Percentiles rank a stretch among this genome's conserved stretches.
These are phyloP conservation scores for Cataglyphis livida DNA, from an alignment of 2,888 invertebrate species.

Conservation along the genomic window DNA sequence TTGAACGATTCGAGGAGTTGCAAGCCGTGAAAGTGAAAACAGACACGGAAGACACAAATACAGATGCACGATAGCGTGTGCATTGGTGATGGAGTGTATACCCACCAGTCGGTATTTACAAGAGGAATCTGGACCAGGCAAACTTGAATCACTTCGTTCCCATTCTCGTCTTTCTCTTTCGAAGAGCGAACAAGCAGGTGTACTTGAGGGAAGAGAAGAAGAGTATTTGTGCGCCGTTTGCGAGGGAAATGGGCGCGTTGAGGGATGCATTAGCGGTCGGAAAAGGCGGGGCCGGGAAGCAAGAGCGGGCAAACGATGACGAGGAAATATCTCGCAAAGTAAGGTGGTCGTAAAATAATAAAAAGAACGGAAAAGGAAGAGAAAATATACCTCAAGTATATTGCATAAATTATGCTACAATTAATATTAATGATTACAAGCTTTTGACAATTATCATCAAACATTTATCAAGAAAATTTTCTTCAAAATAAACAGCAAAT, in stretches of 20 bases:
- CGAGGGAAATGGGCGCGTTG: slow-evolving; percentile 43
- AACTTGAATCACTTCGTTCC: slow-evolving; percentile 71
- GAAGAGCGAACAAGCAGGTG: slow-evolving; percentile 51
- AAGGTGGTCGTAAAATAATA: slow-evolving; percentile 21
- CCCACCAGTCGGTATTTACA: slow-evolving; percentile 67
- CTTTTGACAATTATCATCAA: not conserved
- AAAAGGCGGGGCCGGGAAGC: slow-evolving; percentile 55
- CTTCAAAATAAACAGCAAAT: too few relatives aligned
- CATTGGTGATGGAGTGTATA: slow-evolving; percentile 25
- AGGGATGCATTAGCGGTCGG: slow-evolving; percentile 72
- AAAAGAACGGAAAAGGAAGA: not conserved
- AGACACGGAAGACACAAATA: slow-evolving; percentile 59
- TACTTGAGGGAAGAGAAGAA: slow-evolving; percentile 49
- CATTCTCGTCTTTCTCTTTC: slow-evolving; percentile 50
- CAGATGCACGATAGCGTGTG: slow-evolving; percentile 1
- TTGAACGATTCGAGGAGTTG: slow-evolving; percentile 47
- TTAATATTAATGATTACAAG: slow-evolving; percentile 7
- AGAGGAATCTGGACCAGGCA: slow-evolving; percentile 74
- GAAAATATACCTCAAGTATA: not conserved
- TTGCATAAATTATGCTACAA: not conserved
- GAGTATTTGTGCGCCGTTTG: slow-evolving; percentile 63
- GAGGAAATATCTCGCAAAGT: slow-evolving; percentile 3
- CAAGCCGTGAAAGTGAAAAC: slow-evolving; percentile 60
- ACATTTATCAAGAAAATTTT: not conserved
- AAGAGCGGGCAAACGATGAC: not conserved